phyloP scores from a whole-genome alignment of 2,888 invertebrate species.

The Diadromus collaris region DNA sequence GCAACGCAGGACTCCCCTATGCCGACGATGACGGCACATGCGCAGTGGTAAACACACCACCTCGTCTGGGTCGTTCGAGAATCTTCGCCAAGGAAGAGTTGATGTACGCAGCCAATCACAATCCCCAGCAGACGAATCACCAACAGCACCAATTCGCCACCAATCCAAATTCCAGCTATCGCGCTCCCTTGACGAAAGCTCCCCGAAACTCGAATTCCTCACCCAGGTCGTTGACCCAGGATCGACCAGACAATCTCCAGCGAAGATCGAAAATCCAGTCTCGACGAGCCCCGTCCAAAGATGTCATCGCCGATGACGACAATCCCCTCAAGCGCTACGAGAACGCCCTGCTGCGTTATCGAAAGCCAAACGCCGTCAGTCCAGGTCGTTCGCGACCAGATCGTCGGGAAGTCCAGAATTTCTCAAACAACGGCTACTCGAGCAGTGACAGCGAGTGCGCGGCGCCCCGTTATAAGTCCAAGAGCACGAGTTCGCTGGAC shows the following conservation, averaged over 20 bases:
- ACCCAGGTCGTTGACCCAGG: slow-evolving; percentile 36
- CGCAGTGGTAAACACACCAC: slow-evolving; percentile 44
- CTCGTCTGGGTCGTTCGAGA: slow-evolving; percentile 58
- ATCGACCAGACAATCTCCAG: slow-evolving; percentile 24
- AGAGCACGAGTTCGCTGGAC: slow-evolving; percentile 75
- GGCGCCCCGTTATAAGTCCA: slow-evolving; percentile 68
- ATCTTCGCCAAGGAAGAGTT: slow-evolving; percentile 62
- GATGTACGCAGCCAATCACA: slow-evolving; percentile 53
- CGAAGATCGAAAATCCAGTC: slow-evolving; percentile 32
- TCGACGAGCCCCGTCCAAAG: slow-evolving; percentile 45
- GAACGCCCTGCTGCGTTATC: slow-evolving; percentile 67
- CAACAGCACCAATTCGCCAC: slow-evolving; percentile 30
- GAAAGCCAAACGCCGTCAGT: slow-evolving; percentile 63
- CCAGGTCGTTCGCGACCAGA: slow-evolving; percentile 57
- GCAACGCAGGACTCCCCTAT: slow-evolving; percentile 67
- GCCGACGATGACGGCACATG: slow-evolving; percentile 69
- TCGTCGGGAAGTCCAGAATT: slow-evolving; percentile 63
- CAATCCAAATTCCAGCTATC: slow-evolving; percentile 32
- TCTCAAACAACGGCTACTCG: slow-evolving; percentile 67
- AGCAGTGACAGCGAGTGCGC: slow-evolving; percentile 73
- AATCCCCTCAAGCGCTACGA: slow-evolving; percentile 69
- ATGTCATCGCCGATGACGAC: slow-evolving; percentile 51
- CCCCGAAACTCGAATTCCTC: background rate
- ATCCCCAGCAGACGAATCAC: slow-evolving; percentile 7
- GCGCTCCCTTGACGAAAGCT: slow-evolving; percentile 33